phyloP scores from a whole-genome alignment of 2,888 invertebrate genomes.

The Catocala nupta region DNA sequence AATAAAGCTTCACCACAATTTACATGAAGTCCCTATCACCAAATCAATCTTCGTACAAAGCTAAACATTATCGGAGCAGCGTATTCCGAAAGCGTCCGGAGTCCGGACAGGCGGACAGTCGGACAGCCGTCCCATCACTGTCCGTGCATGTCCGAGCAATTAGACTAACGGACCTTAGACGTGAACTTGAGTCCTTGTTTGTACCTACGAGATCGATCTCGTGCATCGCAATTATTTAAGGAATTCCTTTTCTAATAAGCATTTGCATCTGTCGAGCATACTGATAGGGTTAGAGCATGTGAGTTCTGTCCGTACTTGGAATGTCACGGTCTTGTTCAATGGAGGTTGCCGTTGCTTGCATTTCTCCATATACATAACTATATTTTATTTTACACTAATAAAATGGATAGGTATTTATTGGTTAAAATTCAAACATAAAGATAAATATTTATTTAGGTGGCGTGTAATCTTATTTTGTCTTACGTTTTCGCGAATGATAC shows the following conservation, averaged over 20 bases:
- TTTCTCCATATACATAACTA: too few relatives aligned
- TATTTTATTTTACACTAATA: too few relatives aligned
- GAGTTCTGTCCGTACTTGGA: neutral
- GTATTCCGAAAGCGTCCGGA: slow-evolving; percentile 68
- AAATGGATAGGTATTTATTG: too few relatives aligned
- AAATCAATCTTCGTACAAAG: slow-evolving; percentile 62
- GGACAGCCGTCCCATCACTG: slow-evolving; percentile 72
- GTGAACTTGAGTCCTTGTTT: slow-evolving; percentile 60
- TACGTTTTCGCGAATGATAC: too few relatives aligned
- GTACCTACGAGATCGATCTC: slow-evolving; percentile 48
- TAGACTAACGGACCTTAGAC: slow-evolving; percentile 71
- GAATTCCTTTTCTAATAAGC: slow-evolving; percentile 37
- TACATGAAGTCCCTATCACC: slow-evolving; percentile 61
- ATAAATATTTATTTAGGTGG: too few relatives aligned
- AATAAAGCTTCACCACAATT: slow-evolving; percentile 29
- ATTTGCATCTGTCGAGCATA: slow-evolving; percentile 19
- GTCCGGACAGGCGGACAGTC: slow-evolving; percentile 49
- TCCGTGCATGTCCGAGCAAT: slow-evolving; percentile 69
- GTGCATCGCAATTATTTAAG: slow-evolving; percentile 50
- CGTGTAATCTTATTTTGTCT: too few relatives aligned
- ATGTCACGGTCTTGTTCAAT: slow-evolving; percentile 2
- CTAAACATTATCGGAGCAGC: slow-evolving; percentile 62
- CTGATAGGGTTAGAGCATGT: slow-evolving; percentile 9
- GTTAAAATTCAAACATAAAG: too few relatives aligned
- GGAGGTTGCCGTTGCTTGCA: neutral